These are phyloP conservation scores for Seira ritae DNA, from an alignment of 2,888 invertebrate species.

Conservation along the genomic window DNA sequence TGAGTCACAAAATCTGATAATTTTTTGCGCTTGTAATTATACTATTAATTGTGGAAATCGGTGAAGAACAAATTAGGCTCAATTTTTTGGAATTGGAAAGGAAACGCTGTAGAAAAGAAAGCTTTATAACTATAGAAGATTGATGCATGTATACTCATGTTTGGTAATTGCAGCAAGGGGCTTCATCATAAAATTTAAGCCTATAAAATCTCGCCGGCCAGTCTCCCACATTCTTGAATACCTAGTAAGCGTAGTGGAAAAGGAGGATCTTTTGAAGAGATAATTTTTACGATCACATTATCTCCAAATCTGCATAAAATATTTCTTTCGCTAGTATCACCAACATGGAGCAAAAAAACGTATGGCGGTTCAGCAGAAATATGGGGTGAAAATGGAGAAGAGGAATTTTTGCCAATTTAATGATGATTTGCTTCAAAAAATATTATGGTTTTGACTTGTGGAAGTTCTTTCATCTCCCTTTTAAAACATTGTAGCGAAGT, in stretches of 20 bases:
- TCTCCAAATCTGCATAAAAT: constrained; percentile 8
- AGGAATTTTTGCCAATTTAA: neutral
- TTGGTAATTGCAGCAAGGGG: neutral
- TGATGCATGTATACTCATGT: too few species aligned
- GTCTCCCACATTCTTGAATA: constrained; percentile 1
- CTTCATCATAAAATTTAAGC: neutral
- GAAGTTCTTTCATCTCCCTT: neutral
- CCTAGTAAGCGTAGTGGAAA: neutral
- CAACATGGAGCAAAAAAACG: neutral
- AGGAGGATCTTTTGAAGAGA: neutral
- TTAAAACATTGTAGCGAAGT: neutral
- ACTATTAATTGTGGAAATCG: neutral
- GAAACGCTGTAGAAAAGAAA: neutral
- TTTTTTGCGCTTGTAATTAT: neutral
- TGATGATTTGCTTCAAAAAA: neutral
- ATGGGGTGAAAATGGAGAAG: neutral
- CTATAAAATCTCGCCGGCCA: neutral
- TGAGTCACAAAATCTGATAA: neutral
- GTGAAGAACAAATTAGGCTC: neutral
- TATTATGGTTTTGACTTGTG: neutral
- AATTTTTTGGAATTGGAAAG: neutral
- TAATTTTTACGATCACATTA: constrained; percentile 3
- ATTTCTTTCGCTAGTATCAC: neutral
- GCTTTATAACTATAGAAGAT: neutral
- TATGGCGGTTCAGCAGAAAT: neutral